These are phyloP conservation scores for Xerus rutilus DNA, from an alignment of 2,797 vertebrate genomes.

Conservation along the genomic window DNA sequence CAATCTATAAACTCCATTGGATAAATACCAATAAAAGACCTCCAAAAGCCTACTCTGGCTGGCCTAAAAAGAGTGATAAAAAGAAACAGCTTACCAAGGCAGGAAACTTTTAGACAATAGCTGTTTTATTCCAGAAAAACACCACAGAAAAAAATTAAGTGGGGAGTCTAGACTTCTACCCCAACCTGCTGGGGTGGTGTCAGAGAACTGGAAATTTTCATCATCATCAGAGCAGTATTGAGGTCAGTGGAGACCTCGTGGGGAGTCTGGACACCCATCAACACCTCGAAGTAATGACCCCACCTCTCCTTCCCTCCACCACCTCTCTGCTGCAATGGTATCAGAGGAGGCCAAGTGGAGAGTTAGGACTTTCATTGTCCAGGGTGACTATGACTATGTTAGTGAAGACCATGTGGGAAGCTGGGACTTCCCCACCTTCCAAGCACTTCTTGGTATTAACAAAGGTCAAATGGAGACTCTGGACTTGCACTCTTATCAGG, in stretches of 20 bases:
- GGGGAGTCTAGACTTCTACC: background rate
- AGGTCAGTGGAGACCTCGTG: background rate
- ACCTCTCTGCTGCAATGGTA: background rate
- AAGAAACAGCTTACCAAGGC: background rate
- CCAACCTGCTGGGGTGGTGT: background rate
- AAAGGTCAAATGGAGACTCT: background rate
- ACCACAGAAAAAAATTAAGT: background rate
- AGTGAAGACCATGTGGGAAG: background rate
- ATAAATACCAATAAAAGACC: background rate
- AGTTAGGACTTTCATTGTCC: background rate
- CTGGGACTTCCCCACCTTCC: background rate
- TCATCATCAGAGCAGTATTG: background rate
- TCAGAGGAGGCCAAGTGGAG: background rate
- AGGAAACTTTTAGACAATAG: background rate
- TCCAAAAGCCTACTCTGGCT: background rate
- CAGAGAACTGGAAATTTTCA: background rate
- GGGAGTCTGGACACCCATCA: background rate
- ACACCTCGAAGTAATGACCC: background rate
- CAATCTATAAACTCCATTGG: background rate
- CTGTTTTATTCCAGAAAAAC: background rate
- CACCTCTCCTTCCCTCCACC: background rate
- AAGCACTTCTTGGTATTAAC: background rate
- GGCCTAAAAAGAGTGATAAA: background rate
- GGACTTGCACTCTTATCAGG: background rate
- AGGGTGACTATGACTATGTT: background rate